Base-by-base conservation (phyloP, 2,113 vertebrate genomes). In the Muntiacus muntjak region DNA sequence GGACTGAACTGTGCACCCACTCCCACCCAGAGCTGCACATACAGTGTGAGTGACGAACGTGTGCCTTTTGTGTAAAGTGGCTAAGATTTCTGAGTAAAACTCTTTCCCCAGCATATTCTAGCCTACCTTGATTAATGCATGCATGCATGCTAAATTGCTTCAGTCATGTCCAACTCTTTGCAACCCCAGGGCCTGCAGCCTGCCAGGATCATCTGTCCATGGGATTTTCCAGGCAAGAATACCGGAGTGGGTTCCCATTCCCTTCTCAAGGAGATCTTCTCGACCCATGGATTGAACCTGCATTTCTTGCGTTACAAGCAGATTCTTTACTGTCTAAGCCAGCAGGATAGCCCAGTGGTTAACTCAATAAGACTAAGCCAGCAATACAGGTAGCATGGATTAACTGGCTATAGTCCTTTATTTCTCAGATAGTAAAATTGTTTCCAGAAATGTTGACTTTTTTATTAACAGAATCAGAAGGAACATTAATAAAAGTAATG, bases 251-350 rank as follows among this genome's bases (percentile, higher is more conserved):
- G 12, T 76, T 43, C 11, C 71, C 12, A 76, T 76, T 43, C 71
- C 23, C 71, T 43, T 76, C 71, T 43, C 71, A 6, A 76, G 10
- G 36, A 74, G 12, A 43, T 76, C 23, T 76, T 76, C 12, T 40
- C 0, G 1, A 76, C 40, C 23, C 6, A 7, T 15, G 40, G 36
- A 26, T 76, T 0, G 1, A 76, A 76, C 23, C 71, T 76, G 12
- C 23, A 76, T 76, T 26, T 76, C 36, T 40, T 76, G 12, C 40
- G 15, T 26, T 43, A 26, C 6, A 76, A 43, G 40, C 23, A 26
- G 71, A 76, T 76, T 76, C 40, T 43, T 43, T 26, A 76, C 71
- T 7, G 40, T 26, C 71, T 76, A 76, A 76, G 6, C 40, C 71
- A 76, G 12, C 40, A 26, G 21, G 71, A 26, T 15, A 26, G 71